Base-by-base conservation (phyloP, 2,113 vertebrate species). In the Rhizomys pruinosus region DNA sequence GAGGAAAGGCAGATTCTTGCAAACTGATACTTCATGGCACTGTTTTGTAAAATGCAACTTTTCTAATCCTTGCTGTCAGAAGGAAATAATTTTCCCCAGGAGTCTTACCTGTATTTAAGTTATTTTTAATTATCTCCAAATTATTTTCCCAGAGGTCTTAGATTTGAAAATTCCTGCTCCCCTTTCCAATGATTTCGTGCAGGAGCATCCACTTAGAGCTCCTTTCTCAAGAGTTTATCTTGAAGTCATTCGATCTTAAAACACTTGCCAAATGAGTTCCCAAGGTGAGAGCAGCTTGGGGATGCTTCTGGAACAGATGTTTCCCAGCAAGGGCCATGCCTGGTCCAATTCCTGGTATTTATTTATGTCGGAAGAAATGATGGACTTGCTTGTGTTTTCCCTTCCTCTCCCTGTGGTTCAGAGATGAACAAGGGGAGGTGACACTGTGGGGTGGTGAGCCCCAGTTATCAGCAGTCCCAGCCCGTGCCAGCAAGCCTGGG, bases 291-390 rank as follows among this genome's bases (percentile, higher is more conserved):
- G 87, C 84, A 92, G 76, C 94, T 89, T 89, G 93, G 73, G 42
- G 44, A 68, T 55, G n/a, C 23, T 82, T 92, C 52, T 81, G 73
- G 68, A 95, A 55, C 76, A 94, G 95, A 95, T 63, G 93, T 90
- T 11, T 74, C 92, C 77, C 94, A 92, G 81, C 22, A 1, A 91
- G 92, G 42, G n/a, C 32, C 27, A 77, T 55, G 61, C 63, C 39
- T 63, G 74, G 7, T 59, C 47, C 63, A 94, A 64, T 23, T 63
- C 90, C 93, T 86, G 39, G 61, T 32, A 69, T 39, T 68, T 73
- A 32, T 20, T 89, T 72, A 37, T 37, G 0, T 90, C 44, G 17
- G 57, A 91, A 13, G 66, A 9, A 74, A 71, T 64, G 44, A 59
- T 1, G 29, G 47, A 86, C 42, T 20, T 34, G 9, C 20, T 39